Evolutionary conservation across 1,140 invertebrate genomes (phyloP), one percentile per base, ranked within the genome.

Genomic region (Drosophila seguyi): DNA sequence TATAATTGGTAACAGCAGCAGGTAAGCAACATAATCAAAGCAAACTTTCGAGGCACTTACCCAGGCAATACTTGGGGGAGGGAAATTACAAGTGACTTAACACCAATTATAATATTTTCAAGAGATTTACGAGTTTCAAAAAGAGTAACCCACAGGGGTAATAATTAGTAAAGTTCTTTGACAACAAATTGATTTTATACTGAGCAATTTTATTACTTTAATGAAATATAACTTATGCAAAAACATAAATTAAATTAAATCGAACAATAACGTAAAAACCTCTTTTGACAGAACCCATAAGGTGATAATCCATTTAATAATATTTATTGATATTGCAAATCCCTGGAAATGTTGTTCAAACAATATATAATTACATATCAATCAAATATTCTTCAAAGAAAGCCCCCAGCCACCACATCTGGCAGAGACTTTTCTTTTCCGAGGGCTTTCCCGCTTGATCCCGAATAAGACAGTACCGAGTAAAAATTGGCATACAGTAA

Each of bases 401-500:
- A 38, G 2, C 31, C 14, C 29, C 18, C 14, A 53, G 31, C 1
- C 10, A 31, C 10, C 42, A 48, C 58, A 36, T 53, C 20, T 22
- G 34, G 52, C 29, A 3, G 8, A 52, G 25, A 20, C 14, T 36
- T 34, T 34, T n/a, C 16, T 20, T 60, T 65, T 60, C 13, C 38
- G 13, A 18, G 22, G 41, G 41, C 25, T 52, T 61, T 53, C n/a
- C 44, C 44, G 25, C 44, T 22, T 45, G 20, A 62, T 50, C 27
- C 42, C 16, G 6, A 34, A 27, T 20, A 47, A 62, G 7, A 66
- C 45, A 48, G 45, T 48, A 13, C 6, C 42, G 25, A 38, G n/a
- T n/a, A 65, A 62, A 75, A 80, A 58, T 36, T 52, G 18, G n/a
- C 59, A 73, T 57, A 53, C 60, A 53, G n/a, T 41, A 44, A 38